Conservation (phyloP, 1,140 invertebrate genomes). For the Leptopilina clavipes region DNA sequence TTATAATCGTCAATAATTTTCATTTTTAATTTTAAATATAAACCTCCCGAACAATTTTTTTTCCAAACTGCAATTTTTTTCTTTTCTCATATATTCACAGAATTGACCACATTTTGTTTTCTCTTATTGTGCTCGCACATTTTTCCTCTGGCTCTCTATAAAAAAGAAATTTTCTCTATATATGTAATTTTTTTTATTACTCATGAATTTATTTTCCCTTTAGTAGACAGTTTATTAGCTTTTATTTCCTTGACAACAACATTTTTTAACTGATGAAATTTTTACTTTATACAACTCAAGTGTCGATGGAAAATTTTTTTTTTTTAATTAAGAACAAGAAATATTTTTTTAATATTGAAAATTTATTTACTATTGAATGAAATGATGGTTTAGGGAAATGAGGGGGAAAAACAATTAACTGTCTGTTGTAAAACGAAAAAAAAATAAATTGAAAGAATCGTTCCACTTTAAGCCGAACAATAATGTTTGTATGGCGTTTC, state of each 20-base stretch:
- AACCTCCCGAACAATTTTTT: no score
- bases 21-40: no score
- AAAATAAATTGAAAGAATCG: conserved; percentile 24
- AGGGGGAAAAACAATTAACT: not conserved
- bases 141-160: not conserved
- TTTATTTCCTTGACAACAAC: not conserved
- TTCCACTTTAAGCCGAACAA: conserved; percentile 35
- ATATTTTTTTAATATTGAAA: no score
- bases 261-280: not conserved
- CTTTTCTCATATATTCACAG: not conserved
- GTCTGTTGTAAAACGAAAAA: not conserved
- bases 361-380: no score
- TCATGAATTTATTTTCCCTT: not conserved
- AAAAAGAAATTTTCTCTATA: not conserved
- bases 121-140: no score
- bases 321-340: not conserved
- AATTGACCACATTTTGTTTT: no score
- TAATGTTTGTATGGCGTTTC: conserved; percentile 38
- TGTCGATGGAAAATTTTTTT: no score
- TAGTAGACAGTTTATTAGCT: not conserved
- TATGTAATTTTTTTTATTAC: not conserved
- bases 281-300: not conserved
- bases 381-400: not conserved
- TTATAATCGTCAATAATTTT: not conserved
- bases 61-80: no score